Evolutionary conservation across 2,888 invertebrate genomes (phyloP).

Genomic region (Meta bourneti): DNA sequence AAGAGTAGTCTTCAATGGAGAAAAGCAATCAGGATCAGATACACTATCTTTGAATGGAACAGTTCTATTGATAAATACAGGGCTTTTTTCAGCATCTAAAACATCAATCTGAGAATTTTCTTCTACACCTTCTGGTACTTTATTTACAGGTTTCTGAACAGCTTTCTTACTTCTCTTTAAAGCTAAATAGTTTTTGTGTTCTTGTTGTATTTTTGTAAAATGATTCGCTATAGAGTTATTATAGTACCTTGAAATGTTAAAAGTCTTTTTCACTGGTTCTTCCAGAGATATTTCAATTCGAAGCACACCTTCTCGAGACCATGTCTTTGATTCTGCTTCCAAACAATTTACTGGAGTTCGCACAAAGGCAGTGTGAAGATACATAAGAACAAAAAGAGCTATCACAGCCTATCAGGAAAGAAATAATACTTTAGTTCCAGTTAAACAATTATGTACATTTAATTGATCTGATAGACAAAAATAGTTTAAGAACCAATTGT

Average conservation of each 20-base stretch:
- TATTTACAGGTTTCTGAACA: not conserved
- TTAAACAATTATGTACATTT: not conserved
- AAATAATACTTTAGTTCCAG: conserved; percentile 2
- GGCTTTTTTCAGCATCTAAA: conserved; percentile 54
- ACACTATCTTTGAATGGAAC: conserved; percentile 58
- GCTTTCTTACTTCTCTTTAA: not conserved
- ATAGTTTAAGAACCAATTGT: no score
- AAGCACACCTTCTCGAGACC: conserved; percentile 97
- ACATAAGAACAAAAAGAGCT: conserved; percentile 93
- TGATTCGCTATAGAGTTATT: conserved; percentile 35
- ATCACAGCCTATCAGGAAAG: conserved; percentile 66
- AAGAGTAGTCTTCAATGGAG: conserved; percentile 55
- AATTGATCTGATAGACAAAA: no score
- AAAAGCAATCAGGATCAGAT: conserved; percentile 61
- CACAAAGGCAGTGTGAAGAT: conserved; percentile 96
- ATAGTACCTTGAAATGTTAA: conserved; percentile 54
- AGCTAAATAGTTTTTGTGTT: conserved; percentile 18
- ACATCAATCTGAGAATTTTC: conserved; percentile 6
- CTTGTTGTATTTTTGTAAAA: conserved; percentile 21
- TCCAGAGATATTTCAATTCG: conserved; percentile 86
- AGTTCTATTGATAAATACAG: conserved; percentile 63
- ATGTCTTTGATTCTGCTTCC: conserved; percentile 90
- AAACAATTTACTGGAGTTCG: conserved; percentile 95
- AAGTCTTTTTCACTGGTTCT: conserved; percentile 18
- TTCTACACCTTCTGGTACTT: not conserved